These are phyloP conservation scores for Neoscelio sp. DNA, from an alignment of 2,888 invertebrate genomes.

Conservation along the genomic window DNA sequence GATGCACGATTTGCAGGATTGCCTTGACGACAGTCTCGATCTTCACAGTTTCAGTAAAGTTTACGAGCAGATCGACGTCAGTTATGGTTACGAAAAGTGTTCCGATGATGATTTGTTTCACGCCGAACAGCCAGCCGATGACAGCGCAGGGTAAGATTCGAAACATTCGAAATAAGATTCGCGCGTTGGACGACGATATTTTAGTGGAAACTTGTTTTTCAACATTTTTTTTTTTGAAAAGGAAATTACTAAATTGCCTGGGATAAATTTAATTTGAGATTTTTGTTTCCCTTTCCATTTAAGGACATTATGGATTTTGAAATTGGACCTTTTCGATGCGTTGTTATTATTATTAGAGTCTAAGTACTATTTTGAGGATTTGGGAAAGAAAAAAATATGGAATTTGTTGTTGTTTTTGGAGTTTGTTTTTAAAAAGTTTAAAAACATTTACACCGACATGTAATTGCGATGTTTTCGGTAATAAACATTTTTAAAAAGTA, in stretches of 20 bases:
- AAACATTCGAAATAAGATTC: not conserved
- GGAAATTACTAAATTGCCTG: slow-evolving; percentile 3
- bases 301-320: slow-evolving; percentile 78
- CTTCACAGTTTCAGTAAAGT: slow-evolving; percentile 83
- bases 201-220: no score
- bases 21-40: slow-evolving; percentile 83
- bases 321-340: slow-evolving; percentile 70
- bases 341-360: not conserved
- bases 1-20: slow-evolving; percentile 85
- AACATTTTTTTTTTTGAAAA: not conserved
- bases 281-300: slow-evolving; percentile 77
- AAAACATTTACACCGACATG: no score
- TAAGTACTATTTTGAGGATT: slow-evolving; percentile 1
- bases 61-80: slow-evolving; percentile 82
- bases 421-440: no score
- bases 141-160: slow-evolving; percentile 84
- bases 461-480: no score
- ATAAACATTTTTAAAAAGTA: no score
- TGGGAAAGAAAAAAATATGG: no score
- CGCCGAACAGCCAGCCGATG: slow-evolving; percentile 83
- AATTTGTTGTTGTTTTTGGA: no score
- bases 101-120: slow-evolving; percentile 82
- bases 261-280: no score
- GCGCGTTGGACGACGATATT: no score
- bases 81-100: slow-evolving; percentile 81